A percentile compares a stretch with the other conserved stretches of the same genome.
phyloP scores from a whole-genome alignment of 2,888 invertebrate species.

The Drosophila merina region DNA sequence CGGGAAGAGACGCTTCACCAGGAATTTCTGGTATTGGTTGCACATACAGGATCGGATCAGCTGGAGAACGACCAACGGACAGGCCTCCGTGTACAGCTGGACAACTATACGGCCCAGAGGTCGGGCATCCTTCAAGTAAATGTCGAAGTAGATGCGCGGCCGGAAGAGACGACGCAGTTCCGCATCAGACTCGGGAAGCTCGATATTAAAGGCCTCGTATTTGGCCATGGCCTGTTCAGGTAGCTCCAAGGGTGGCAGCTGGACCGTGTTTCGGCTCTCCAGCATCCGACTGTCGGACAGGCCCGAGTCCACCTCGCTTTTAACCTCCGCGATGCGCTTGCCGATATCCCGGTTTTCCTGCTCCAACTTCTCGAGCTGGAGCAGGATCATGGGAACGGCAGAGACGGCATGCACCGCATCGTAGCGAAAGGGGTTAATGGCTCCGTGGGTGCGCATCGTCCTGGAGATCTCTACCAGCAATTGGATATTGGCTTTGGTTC shows the following conservation, averaged over 20 bases:
- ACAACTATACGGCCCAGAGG: constrained; percentile 68
- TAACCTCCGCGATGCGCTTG: constrained; percentile 45
- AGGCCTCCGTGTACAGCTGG: constrained; percentile 72
- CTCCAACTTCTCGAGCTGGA: constrained; percentile 47
- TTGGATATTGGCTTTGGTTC: constrained; percentile 60
- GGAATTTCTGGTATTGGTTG: constrained; percentile 44
- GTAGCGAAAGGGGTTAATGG: constrained; percentile 51
- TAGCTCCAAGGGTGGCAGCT: constrained; percentile 19
- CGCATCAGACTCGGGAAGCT: constrained; percentile 39
- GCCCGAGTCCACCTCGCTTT: constrained; percentile 55
- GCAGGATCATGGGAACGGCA: constrained; percentile 14
- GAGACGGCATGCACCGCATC: constrained; percentile 36
- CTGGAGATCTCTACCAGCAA: constrained; percentile 50
- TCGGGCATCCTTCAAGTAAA: constrained; percentile 58
- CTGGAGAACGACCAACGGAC: constrained; percentile 65
- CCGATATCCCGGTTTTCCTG: constrained; percentile 47
- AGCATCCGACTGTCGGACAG: constrained; percentile 2
- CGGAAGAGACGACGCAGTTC: constrained; percentile 59
- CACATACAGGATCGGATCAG: constrained; percentile 59
- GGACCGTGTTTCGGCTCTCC: neutral
- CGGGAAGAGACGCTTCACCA: constrained; percentile 61
- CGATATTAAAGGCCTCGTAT: constrained; percentile 47
- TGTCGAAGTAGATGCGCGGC: constrained; percentile 70
- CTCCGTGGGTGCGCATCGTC: constrained; percentile 59
- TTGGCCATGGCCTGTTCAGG: constrained; percentile 40